A percentile compares a stretch with the other conserved stretches of the same genome.
Evolutionary conservation across 2,888 invertebrate species (phyloP).

Genomic region (Carabus problematicus): DNA sequence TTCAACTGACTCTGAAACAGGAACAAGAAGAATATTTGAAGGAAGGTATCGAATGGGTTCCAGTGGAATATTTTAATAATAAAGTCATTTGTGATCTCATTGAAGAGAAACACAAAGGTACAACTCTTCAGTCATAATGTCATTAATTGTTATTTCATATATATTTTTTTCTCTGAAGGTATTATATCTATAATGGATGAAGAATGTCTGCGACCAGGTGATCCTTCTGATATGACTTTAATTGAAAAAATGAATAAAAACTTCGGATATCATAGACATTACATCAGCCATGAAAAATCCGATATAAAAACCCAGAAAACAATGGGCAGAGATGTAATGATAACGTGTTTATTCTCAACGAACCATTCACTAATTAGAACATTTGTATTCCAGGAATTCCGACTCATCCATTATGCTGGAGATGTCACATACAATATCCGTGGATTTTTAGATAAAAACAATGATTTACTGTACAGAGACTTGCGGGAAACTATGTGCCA

Average conservation of each 20-base stretch:
- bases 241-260: conserved; percentile 79
- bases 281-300: conserved; percentile 81
- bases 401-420: conserved; percentile 90
- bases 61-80: conserved; percentile 90
- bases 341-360: not conserved
- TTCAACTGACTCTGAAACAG: conserved; percentile 86
- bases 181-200: conserved; percentile 88
- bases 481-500: conserved; percentile 83
- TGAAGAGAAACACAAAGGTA: conserved; percentile 86
- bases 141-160: not conserved
- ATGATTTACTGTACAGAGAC: conserved; percentile 88
- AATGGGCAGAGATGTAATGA: conserved; percentile 80
- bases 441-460: conserved; percentile 93
- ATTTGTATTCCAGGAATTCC: conserved; percentile 74
- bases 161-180: conserved; percentile 59
- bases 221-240: conserved; percentile 82
- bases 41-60: conserved; percentile 92
- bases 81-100: conserved; percentile 93
- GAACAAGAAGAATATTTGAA: conserved; percentile 92
- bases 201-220: conserved; percentile 90
- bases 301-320: conserved; percentile 81
- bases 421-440: conserved; percentile 88
- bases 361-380: conserved; percentile 5
- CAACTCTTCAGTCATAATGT: conserved; percentile 7
- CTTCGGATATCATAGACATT: conserved; percentile 80